Conservation (phyloP, 2,888 invertebrate species). For the Silvanus unidentatus region DNA sequence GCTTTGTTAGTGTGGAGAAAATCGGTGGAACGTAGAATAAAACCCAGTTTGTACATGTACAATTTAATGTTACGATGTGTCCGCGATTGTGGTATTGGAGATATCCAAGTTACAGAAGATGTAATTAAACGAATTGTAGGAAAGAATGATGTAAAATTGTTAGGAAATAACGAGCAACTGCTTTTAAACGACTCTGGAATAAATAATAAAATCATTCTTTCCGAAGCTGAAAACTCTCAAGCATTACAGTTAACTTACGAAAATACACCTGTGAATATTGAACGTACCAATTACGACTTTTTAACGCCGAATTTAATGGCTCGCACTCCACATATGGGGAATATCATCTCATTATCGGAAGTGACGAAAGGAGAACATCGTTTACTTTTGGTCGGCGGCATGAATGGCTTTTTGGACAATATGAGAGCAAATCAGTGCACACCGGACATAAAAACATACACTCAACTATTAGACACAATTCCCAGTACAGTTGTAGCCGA, state of each 20-base stretch:
- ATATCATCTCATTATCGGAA: constrained; percentile 55
- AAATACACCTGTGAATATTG: not conserved
- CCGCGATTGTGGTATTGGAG: constrained; percentile 76
- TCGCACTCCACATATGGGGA: constrained; percentile 54
- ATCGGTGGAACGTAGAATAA: constrained; percentile 60
- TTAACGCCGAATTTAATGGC: constrained; percentile 60
- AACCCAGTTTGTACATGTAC: constrained; percentile 67
- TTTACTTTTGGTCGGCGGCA: constrained; percentile 74
- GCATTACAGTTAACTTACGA: too few relatives aligned
- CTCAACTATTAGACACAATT: constrained; percentile 66
- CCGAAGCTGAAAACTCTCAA: too few relatives aligned
- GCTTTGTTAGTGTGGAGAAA: constrained; percentile 82
- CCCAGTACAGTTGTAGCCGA: constrained; percentile 65
- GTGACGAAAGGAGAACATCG: constrained; percentile 58
- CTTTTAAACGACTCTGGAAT: not conserved
- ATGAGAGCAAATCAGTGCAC: constrained; percentile 62
- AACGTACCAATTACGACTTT: not conserved
- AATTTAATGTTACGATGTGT: constrained; percentile 75
- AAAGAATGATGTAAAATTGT: constrained; percentile 10
- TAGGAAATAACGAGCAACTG: not conserved
- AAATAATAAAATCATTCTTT: too few relatives aligned
- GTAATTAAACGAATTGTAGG: constrained; percentile 28
- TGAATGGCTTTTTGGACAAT: constrained; percentile 64
- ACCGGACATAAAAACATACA: constrained; percentile 75
- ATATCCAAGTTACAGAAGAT: constrained; percentile 53